A percentile compares a stretch with the other conserved stretches of the same genome.
These are phyloP conservation scores for Myotis vivesi DNA, from an alignment of 2,797 vertebrate species.

Conservation along the genomic window DNA sequence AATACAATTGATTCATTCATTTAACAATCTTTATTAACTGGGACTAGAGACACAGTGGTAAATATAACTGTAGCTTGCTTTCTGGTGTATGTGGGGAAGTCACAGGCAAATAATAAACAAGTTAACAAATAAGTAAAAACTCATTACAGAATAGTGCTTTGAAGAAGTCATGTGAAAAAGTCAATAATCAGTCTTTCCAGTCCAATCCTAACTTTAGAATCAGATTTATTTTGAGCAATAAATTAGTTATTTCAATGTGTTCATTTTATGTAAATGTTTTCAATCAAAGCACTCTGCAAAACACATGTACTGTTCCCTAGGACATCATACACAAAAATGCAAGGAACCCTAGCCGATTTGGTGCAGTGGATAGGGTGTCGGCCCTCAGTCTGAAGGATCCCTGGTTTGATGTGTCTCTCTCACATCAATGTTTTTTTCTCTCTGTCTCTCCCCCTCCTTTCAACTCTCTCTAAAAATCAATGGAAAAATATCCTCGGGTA, in stretches of 20 bases:
- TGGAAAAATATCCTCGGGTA: no score
- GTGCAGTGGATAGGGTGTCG: no score
- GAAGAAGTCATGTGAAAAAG: constrained; percentile 14
- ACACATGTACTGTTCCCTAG: constrained; percentile 54
- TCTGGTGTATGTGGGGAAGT: background rate
- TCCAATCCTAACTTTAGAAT: constrained; percentile 62
- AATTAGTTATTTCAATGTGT: constrained; percentile 64
- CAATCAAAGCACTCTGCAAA: constrained; percentile 66
- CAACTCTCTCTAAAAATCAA: no score
- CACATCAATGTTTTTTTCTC: no score
- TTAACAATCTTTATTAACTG: constrained; percentile 7
- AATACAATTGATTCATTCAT: constrained; percentile 16
- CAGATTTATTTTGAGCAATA: background rate
- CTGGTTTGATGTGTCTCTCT: no score
- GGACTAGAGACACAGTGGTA: background rate
- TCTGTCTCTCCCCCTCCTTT: no score
- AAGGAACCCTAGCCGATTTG: no score
- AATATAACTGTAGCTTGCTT: background rate
- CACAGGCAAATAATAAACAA: background rate
- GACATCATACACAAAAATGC: background rate
- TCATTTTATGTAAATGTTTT: constrained; percentile 73
- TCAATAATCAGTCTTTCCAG: constrained; percentile 15
- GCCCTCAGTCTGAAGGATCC: no score
- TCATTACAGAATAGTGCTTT: constrained; percentile 39
- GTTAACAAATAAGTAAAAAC: constrained; percentile 21